A percentile compares a stretch with the other conserved stretches of the same genome.
These are phyloP conservation scores for Phyllotis vaccarum DNA, from an alignment of 2,797 vertebrate species.

Conservation along the genomic window DNA sequence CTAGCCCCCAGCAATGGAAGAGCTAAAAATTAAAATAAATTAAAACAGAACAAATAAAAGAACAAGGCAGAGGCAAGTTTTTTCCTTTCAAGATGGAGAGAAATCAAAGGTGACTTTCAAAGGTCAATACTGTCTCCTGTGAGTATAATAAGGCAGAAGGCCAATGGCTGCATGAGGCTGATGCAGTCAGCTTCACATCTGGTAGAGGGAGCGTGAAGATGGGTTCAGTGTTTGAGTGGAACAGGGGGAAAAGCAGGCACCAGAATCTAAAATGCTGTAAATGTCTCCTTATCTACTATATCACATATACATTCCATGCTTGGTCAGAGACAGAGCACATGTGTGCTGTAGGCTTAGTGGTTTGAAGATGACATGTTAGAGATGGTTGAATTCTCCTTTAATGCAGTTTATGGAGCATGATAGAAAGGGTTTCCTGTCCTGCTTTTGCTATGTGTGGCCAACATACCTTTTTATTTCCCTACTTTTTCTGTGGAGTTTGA, in stretches of 20 bases:
- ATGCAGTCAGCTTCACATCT: neutral
- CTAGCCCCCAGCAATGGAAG: neutral
- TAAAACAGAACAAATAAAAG: neutral
- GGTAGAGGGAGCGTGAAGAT: no score
- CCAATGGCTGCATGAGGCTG: neutral
- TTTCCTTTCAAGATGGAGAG: neutral
- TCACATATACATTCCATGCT: neutral
- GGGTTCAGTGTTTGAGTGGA: no score
- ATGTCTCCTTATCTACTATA: neutral
- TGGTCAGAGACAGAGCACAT: neutral
- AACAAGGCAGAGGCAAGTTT: neutral
- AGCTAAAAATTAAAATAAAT: neutral
- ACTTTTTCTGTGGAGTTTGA: conserved; percentile 21
- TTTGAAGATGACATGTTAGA: neutral
- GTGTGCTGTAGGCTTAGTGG: neutral
- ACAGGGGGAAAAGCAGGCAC: no score
- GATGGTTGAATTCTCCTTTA: neutral
- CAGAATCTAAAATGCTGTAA: neutral
- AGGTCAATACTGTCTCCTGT: neutral
- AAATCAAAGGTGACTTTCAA: conserved; percentile 40
- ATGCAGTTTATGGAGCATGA: neutral
- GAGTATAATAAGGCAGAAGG: neutral
- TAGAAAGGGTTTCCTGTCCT: neutral
- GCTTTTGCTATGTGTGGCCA: neutral
- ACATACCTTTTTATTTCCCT: neutral